Evolutionary conservation across 2,888 invertebrate species (phyloP).

Genomic region (Noctua pronuba): DNA sequence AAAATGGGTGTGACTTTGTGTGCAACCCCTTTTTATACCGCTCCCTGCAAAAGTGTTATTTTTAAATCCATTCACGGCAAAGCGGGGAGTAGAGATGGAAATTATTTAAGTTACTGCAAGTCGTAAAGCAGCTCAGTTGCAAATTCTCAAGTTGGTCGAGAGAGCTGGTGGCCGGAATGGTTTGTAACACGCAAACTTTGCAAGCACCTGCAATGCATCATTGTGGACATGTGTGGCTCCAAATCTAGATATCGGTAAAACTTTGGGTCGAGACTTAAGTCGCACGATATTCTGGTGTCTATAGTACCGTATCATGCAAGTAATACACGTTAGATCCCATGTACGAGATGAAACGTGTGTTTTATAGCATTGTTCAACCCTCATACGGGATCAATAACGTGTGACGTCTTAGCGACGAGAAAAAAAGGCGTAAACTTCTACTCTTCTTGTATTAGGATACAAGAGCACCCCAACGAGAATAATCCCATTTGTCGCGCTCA

Average conservation of each 20-base stretch:
- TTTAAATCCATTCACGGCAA: conserved; percentile 61
- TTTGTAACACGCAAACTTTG: conserved; percentile 77
- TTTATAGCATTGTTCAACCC: conserved; percentile 58
- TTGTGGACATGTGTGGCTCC: conserved; percentile 61
- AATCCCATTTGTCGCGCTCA: conserved; percentile 44
- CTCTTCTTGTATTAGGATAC: conserved; percentile 18
- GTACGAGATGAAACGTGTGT: conserved; percentile 40
- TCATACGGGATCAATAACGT: conserved; percentile 60
- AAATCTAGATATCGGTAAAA: conserved; percentile 44
- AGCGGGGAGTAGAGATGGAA: conserved; percentile 43
- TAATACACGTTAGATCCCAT: conserved; percentile 41
- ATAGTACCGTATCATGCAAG: conserved; percentile 33
- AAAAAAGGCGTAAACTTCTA: conserved; percentile 50
- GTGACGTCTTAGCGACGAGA: conserved; percentile 37
- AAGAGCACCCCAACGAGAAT: conserved; percentile 24
- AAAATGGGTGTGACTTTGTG: conserved; percentile 72
- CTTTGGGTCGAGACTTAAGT: neutral
- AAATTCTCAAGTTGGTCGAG: conserved; percentile 48
- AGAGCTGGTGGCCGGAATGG: conserved; percentile 66
- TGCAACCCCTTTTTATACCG: conserved; percentile 65
- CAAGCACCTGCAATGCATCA: conserved; percentile 84
- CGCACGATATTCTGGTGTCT: conserved; percentile 6
- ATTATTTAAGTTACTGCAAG: conserved; percentile 34
- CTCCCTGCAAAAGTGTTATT: conserved; percentile 62
- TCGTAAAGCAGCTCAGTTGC: conserved; percentile 40